Base-by-base conservation (phyloP, 2,113 vertebrate genomes). In the Cyanoramphus novaezelandiae region DNA sequence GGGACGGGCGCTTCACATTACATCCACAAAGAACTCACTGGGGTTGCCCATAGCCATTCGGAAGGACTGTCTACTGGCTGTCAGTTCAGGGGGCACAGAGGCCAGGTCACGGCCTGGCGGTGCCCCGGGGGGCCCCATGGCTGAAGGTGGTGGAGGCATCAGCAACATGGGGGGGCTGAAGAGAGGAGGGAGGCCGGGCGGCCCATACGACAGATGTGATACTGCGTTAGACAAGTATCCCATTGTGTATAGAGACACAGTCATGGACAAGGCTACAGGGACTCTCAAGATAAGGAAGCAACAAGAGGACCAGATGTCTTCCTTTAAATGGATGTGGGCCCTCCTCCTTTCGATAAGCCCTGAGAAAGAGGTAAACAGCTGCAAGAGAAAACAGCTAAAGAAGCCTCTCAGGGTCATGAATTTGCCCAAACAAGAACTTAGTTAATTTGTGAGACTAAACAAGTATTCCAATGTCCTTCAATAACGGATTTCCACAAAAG, bases 11-110 rank as follows among this genome's bases (percentile, higher is more conserved):
- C 96, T 97, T 99, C 99, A 99, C 99, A 99, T 99, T 97, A 99
- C 99, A 97, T 99, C 99, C 96, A 99, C 99, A 97, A 99, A 99
- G 98, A 99, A 99, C 98, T 99, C 99, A 94, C 99, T 98, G 97
- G 99, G 99, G 98, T 99, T 99, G 94, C 99, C 99, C 98, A 99
- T 98, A 97, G 99, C 99, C 98, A 99, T 98, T 97, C 98, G 98
- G 98, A 99, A 99, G 92, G 99, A 99, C 98, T 99, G 99, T 97
- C 98, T 98, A 93, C 99, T 99, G 92, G 98, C 99, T 16, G 99
- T 99, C 97, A 99, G 99, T 99, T 99, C 99, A 0, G 99, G 98
- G 95, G 29, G 43, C 43, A 44, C 43, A 44, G 41, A 43, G 41
- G 41, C 41, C 41, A 43, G 41, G 41, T 43, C 41, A 43, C 41